Percentiles rank a stretch among this genome's conserved stretches.
These are phyloP conservation scores for Drosophila yakuba DNA, from an alignment of 1,140 invertebrate species.

Conservation along the genomic window DNA sequence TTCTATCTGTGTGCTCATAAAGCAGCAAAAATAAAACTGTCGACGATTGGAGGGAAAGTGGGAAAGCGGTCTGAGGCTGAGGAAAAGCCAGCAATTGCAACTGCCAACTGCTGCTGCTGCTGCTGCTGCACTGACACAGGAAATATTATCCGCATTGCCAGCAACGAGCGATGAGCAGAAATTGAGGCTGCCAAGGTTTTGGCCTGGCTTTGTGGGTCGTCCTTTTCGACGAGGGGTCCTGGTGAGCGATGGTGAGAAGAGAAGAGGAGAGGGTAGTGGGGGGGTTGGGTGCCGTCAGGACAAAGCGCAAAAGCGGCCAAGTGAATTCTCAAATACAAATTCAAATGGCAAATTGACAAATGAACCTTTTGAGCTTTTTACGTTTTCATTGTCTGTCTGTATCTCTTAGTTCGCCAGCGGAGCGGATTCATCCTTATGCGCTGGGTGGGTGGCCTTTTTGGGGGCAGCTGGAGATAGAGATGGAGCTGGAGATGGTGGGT, in stretches of 20 bases:
- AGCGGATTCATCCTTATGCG: conserved; percentile 20
- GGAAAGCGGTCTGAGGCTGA: conserved; percentile 15
- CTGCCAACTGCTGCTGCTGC: conserved; percentile 74
- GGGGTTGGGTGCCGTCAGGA: conserved; percentile 33
- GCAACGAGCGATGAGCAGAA: conserved; percentile 42
- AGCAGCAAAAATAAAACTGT: conserved; percentile 80
- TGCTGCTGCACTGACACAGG: conserved; percentile 79
- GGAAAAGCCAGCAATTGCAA: conserved; percentile 56
- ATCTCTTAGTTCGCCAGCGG: conserved; percentile 15
- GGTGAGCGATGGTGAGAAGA: neutral
- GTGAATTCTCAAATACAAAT: conserved; percentile 82
- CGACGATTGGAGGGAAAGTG: conserved; percentile 65
- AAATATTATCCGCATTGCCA: conserved; percentile 82
- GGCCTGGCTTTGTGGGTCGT: conserved; percentile 33
- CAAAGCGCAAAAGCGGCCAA: conserved; percentile 81
- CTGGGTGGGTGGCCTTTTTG: neutral
- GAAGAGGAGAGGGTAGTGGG: neutral
- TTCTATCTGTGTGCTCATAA: conserved; percentile 52
- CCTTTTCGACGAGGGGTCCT: neutral
- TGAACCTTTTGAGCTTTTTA: conserved; percentile 81
- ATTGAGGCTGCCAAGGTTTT: conserved; percentile 48
- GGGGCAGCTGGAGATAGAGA: neutral
- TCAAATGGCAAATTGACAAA: conserved; percentile 83
- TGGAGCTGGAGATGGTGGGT: neutral
- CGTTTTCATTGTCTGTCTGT: conserved; percentile 71